Base-by-base conservation (phyloP, 35 echinoderm and acorn worm genomes). In the Amphiura filiformis region DNA sequence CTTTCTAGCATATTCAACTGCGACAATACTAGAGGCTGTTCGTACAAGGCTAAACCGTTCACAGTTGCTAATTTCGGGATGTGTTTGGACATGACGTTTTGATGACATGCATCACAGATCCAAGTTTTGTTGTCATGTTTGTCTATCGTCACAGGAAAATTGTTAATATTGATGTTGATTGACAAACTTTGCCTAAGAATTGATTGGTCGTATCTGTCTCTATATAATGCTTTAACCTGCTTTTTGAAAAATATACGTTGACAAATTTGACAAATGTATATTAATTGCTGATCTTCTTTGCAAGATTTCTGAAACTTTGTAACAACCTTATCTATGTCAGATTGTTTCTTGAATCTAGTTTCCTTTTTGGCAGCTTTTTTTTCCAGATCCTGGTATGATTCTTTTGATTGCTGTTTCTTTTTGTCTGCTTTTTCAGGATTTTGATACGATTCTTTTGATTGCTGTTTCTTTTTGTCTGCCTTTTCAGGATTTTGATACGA, bases 1-100 rank as follows among this genome's bases (percentile, higher is more conserved):
- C n/a, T 35, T 20, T 86, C 56, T 30, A 86, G 47, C 17, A 39
- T 86, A 77, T 91, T 85, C 35, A 80, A 41, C 32, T 44, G 34
- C 9, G 15, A 22, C 9, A 82, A 26, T 81, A 42, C 35, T 35
- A 5, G 31, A 64, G 40, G 39, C 65, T 85, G 76, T 37, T 87
- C 64, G 32, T 32, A 35, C 37, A 87, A 0, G 0, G 57, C 2
- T 76, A 92, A 87, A 36, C 82, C 75, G 35, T 87, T 87, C 34
- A 80, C 34, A 20, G 1, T 14, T 35, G 78, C 34, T 64, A 80
- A 39, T 31, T 11, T 26, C 26, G 87, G 77, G 39, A 89, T 89
- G 17, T 17, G 32, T 0, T 64, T 81, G 7, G 7, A 20, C 44
- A 11, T 52, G 20, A 52, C 20, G 20, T 52, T 52, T 52, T 52